phyloP scores from a whole-genome alignment of 2,113 vertebrate species.

The Tachysurus vachellii region DNA sequence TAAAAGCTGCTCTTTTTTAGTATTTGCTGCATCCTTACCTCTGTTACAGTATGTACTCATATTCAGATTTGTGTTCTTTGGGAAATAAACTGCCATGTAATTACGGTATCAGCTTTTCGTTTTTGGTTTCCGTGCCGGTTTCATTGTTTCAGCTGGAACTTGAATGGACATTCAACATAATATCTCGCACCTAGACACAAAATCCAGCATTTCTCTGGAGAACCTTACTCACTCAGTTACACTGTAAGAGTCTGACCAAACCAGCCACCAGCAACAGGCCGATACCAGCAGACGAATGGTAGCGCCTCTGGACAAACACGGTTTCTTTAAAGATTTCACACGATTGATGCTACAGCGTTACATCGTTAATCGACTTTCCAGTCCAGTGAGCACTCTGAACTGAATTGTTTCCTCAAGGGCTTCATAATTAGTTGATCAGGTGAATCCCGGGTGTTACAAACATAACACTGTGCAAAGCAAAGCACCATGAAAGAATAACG shows the following conservation, averaged over 20 bases:
- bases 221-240: slow-evolving; percentile 12
- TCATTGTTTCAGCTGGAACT: slow-evolving; percentile 17
- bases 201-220: not conserved
- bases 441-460: slow-evolving; percentile 1
- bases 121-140: not conserved
- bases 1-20: slow-evolving; percentile 32
- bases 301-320: slow-evolving; percentile 4
- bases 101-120: slow-evolving; percentile 18
- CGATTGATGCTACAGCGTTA: not conserved
- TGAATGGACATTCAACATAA: not conserved
- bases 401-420: slow-evolving; percentile 18
- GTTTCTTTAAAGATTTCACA: not conserved
- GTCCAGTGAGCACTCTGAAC: not conserved
- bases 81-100: slow-evolving; percentile 29
- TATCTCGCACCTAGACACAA: not conserved
- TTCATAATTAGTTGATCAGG: slow-evolving; percentile 18
- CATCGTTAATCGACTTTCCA: not conserved
- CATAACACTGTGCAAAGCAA: slow-evolving; percentile 5
- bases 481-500: not conserved
- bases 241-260: slow-evolving; percentile 33
- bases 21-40: slow-evolving; percentile 13
- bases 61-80: slow-evolving; percentile 29
- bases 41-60: not conserved
- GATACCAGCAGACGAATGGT: slow-evolving; percentile 22
- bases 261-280: slow-evolving; percentile 39